Evolutionary conservation across 2,113 vertebrate species (phyloP).

Genomic region (Tachycineta bicolor): DNA sequence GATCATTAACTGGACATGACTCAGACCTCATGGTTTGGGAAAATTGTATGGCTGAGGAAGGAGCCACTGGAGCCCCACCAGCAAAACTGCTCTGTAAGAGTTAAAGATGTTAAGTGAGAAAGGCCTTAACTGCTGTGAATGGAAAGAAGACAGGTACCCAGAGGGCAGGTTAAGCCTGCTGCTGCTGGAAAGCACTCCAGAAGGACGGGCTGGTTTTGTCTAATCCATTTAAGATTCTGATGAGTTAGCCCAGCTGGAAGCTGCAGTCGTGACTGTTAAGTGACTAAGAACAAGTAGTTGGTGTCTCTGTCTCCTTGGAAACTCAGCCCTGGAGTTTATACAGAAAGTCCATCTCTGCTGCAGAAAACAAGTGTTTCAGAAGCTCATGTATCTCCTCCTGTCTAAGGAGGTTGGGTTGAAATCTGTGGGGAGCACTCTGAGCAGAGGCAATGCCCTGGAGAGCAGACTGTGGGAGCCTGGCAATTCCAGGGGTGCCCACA

Average conservation of each 20-base stretch:
- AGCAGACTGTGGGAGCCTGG: neutral
- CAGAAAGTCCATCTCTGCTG: neutral
- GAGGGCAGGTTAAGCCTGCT: slow-evolving; percentile 10
- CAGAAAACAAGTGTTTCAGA: neutral
- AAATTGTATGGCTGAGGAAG: neutral
- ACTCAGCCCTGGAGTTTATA: slow-evolving; percentile 24
- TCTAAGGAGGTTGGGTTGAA: neutral
- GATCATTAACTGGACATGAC: neutral
- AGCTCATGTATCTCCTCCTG: neutral
- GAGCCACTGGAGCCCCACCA: neutral
- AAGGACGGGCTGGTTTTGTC: slow-evolving; percentile 44
- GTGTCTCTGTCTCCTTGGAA: slow-evolving; percentile 54
- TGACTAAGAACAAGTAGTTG: slow-evolving; percentile 46
- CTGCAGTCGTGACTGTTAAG: slow-evolving; percentile 55
- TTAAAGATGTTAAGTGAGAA: neutral
- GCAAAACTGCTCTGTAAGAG: neutral
- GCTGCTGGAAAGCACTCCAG: neutral
- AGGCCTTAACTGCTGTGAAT: neutral
- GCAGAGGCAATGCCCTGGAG: neutral
- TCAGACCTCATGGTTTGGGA: neutral
- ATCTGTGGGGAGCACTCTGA: neutral
- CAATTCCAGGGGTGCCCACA: neutral
- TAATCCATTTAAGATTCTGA: slow-evolving; percentile 52
- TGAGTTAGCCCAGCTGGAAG: slow-evolving; percentile 59
- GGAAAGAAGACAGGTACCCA: neutral